Evolutionary conservation across 2,888 invertebrate genomes (phyloP).

Genomic region (Polymixis lichenea): DNA sequence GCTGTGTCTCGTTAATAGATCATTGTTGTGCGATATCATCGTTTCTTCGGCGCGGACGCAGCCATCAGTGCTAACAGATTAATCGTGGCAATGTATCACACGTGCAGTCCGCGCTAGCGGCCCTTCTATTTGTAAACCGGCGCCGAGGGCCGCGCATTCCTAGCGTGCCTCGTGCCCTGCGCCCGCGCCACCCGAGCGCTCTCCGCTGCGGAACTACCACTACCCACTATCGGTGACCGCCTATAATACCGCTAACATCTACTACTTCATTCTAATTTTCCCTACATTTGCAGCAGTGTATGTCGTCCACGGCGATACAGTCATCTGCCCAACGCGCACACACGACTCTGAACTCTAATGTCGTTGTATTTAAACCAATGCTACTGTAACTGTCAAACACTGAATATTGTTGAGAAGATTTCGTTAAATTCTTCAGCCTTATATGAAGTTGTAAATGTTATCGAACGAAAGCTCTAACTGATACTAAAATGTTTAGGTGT

Average conservation of each 20-base stretch:
- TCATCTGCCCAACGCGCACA: slow-evolving; percentile 46
- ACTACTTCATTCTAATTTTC: slow-evolving; percentile 68
- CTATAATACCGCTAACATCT: slow-evolving; percentile 76
- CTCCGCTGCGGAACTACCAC: slow-evolving; percentile 70
- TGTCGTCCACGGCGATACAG: slow-evolving; percentile 60
- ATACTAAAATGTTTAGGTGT: slow-evolving; percentile 45
- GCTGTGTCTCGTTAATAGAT: slow-evolving; percentile 68
- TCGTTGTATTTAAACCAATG: slow-evolving; percentile 76
- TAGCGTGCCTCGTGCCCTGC: slow-evolving; percentile 85
- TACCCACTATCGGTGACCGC: slow-evolving; percentile 67
- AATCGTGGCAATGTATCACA: slow-evolving; percentile 88
- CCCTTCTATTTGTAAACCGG: slow-evolving; percentile 90
- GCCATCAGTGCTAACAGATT: slow-evolving; percentile 86
- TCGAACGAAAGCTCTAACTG: slow-evolving; percentile 58
- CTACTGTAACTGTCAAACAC: slow-evolving; percentile 81
- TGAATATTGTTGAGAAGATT: slow-evolving; percentile 77
- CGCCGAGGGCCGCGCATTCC: slow-evolving; percentile 90
- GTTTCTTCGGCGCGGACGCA: slow-evolving; percentile 77
- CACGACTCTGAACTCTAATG: slow-evolving; percentile 71
- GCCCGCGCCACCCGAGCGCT: slow-evolving; percentile 74
- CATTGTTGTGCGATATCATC: slow-evolving; percentile 74
- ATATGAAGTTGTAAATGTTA: slow-evolving; percentile 69
- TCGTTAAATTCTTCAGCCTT: slow-evolving; percentile 74
- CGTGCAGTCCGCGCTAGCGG: slow-evolving; percentile 87
- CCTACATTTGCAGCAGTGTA: slow-evolving; percentile 77